Base-by-base conservation (phyloP, 1,140 invertebrate species). In the Neelides sp. region DNA sequence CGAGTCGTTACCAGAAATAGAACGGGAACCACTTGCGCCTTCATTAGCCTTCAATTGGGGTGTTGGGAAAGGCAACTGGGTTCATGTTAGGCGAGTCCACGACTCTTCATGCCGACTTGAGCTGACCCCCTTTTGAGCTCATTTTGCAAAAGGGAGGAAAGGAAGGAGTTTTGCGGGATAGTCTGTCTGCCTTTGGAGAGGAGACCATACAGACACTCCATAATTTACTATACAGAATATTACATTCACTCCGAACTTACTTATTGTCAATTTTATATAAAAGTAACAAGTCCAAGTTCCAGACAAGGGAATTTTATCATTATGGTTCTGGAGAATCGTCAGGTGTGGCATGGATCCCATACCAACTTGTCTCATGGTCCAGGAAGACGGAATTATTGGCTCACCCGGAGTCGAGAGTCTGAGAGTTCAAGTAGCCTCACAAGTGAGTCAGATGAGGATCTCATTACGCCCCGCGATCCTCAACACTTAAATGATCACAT, bases 371-470 rank as follows among this genome's bases (percentile, higher is more conserved):
- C 49, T 19, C 24, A 28, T 27, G 39, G 37, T 19, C 37, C 44
- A 5, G 19, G 26, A 17, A 35, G 45, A 35, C 35, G 51, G 22
- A 42, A 42, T 53, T 53, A 32, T 30, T 53, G 43, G 45, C 32
- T 41, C 12, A 47, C 35, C 19, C 23, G 4, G 17, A 52, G 43
- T 15, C 41, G 41, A n/a, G 30, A 34, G 23, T 52, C 50, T 22
- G 49, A 51, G 24, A 56, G 50, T 34, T 51, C 47, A 23, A 48
- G 40, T 20, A 44, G 50, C 17, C 39, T 57, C 12, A 17, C 50
- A 7, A 57, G 55, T 37, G 55, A 57, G 32, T n/a, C n/a, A n/a
- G 50, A 53, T 20, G 55, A 57, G 26, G 55, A 52, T 30, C 30
- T 53, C 8, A 19, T 40, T 22, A 34, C 28, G 7, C 22, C 24